Base-by-base conservation (phyloP, 2,113 vertebrate species). In the Melanerpes formicivorus region DNA sequence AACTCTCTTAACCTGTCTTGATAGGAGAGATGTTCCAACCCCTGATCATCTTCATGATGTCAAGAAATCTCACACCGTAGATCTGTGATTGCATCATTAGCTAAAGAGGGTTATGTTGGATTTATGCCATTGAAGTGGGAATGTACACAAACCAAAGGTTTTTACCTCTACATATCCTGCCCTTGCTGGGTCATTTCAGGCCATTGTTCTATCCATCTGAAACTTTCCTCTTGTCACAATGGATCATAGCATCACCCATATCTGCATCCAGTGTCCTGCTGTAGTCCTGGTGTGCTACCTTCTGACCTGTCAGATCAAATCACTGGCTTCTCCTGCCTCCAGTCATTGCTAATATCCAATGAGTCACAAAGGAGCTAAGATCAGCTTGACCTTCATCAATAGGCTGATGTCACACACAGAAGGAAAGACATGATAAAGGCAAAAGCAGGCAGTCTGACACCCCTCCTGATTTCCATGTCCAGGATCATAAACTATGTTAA, bases 261-360 rank as follows among this genome's bases (percentile, higher is more conserved):
- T 74, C 79, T 90, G 79, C 72, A 87, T 64, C 84, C 60, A 0
- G 3, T 67, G 89, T 93, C 87, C 85, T 93, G 91, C 71, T 89
- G 84, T 30, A 40, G n/a, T 8, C 8, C 93, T 80, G 87, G 48
- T 92, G 73, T 67, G 87, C 44, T 96, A 58, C 87, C 82, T 96
- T 77, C 73, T 85, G 71, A 55, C 29, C 76, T 90, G 94, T 93
- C 95, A 91, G 73, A 96, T 95, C 94, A 62, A 21, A 96, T 96
- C 91, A 95, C 54, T 1, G 15, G 64, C 64, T 85, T 44, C 69
- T 81, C 37, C 73, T 0, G 62, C 85, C 93, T 93, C 62, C 69
- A 75, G 94, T 54, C 79, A 85, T 44, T 80, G 7, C 93, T 65
- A 69, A 63, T 75, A 75, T 78, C 83, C 90, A 95, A 70, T 91